Conservation (phyloP, 2,888 invertebrate genomes). For the Poecilus cupreus region DNA sequence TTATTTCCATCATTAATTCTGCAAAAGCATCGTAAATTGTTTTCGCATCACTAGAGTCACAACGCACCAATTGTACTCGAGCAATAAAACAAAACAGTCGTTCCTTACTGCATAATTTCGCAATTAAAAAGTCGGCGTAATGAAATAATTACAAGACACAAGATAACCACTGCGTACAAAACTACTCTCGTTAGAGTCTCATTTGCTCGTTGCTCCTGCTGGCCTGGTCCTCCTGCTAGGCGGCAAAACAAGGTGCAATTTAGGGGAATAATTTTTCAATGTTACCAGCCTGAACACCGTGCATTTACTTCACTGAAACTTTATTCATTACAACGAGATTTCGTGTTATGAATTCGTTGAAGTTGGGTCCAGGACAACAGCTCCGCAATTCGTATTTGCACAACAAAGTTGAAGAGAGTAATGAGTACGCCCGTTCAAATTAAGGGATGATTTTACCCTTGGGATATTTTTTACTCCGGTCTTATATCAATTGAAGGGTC, state of each 20-base stretch:
- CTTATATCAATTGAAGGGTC: not conserved
- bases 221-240: not conserved
- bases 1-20: constrained; percentile 7
- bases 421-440: constrained; percentile 22
- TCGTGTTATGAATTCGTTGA: constrained; percentile 42
- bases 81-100: constrained; percentile 24
- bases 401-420: constrained; percentile 42
- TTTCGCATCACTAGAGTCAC: constrained; percentile 17
- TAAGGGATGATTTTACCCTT: constrained; percentile 42
- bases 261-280: constrained; percentile 46
- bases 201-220: constrained; percentile 7
- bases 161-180: constrained; percentile 3
- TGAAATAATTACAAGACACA: constrained; percentile 46
- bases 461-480: constrained; percentile 4
- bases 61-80: not conserved
- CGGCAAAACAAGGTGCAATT: constrained; percentile 40
- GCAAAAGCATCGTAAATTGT: constrained; percentile 1
- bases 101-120: constrained; percentile 28
- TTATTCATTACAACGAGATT: constrained; percentile 57
- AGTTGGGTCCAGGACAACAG: constrained; percentile 21
- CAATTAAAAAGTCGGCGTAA: constrained; percentile 32
- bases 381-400: constrained; percentile 45
- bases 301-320: constrained; percentile 44
- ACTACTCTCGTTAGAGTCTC: constrained; percentile 52
- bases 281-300: not conserved